A percentile compares a stretch with the other conserved stretches of the same genome.
These are phyloP conservation scores for Globodera ellingtonae DNA, from an alignment of 1,140 invertebrate genomes.

Conservation along the genomic window DNA sequence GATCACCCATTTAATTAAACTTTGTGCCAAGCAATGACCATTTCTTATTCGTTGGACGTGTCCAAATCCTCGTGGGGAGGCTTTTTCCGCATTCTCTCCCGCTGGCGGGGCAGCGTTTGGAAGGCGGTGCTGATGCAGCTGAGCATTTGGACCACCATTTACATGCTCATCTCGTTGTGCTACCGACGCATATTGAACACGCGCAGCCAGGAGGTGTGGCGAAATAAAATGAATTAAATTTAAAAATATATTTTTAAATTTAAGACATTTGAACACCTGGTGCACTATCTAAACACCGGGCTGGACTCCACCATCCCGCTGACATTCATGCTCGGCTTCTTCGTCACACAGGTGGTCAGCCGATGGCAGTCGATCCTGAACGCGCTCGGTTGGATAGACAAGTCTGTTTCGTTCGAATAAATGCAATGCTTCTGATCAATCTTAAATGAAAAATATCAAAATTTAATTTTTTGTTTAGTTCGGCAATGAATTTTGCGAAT, in stretches of 20 bases:
- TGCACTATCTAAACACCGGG: conserved; percentile 50
- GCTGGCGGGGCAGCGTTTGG: conserved; percentile 52
- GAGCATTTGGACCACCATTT: conserved; percentile 43
- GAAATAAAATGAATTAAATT: conserved; percentile 23
- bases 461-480: conserved; percentile 32
- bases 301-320: conserved; percentile 50
- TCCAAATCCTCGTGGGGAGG: conserved; percentile 32
- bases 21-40: conserved; percentile 32
- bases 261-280: conserved; percentile 55
- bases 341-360: conserved; percentile 49
- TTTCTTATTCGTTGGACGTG: conserved; percentile 52
- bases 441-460: not conserved
- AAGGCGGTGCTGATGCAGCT: conserved; percentile 49
- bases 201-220: conserved; percentile 36
- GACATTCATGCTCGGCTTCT: conserved; percentile 54
- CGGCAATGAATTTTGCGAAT: conserved; percentile 53
- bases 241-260: conserved; percentile 32
- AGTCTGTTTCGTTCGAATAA: conserved; percentile 35
- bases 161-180: conserved; percentile 43
- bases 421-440: not conserved
- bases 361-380: conserved; percentile 56
- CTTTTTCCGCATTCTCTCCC: conserved; percentile 37
- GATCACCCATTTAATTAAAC: too few species aligned
- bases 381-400: conserved; percentile 63
- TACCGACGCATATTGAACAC: conserved; percentile 41